Evolutionary conservation across 2,797 vertebrate species (phyloP).

Genomic region (Kryptopterus vitreolus): DNA sequence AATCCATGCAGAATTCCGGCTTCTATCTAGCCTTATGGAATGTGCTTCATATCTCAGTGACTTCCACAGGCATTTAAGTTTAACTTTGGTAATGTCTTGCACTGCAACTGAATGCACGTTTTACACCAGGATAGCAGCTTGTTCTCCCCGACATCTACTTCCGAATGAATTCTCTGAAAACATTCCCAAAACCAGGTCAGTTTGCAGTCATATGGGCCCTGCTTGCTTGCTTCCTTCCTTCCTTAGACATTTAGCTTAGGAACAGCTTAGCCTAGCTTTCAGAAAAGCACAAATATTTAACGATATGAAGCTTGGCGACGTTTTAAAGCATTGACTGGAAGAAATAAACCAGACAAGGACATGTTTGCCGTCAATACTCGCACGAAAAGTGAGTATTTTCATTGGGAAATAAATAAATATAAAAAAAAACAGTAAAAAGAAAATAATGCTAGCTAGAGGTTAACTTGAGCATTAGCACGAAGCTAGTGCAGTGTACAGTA

Average conservation of each 20-base stretch:
- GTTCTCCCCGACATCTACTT: background rate
- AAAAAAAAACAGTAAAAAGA: no score
- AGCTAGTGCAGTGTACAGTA: constrained; percentile 25
- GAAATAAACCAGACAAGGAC: background rate
- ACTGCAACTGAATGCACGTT: background rate
- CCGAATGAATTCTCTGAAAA: background rate
- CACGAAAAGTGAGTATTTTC: background rate
- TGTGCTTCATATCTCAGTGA: background rate
- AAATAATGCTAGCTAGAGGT: background rate
- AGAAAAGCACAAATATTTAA: background rate
- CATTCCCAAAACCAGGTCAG: background rate
- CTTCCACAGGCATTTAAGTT: background rate
- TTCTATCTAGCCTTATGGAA: background rate
- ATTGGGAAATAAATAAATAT: background rate
- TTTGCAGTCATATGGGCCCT: constrained; percentile 14
- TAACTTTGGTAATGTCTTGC: background rate
- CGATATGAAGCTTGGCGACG: background rate
- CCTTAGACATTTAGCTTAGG: background rate
- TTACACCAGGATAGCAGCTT: no score
- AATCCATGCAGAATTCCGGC: background rate
- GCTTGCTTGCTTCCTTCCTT: constrained; percentile 6
- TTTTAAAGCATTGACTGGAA: background rate
- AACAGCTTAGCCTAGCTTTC: constrained; percentile 1
- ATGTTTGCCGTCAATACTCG: background rate
- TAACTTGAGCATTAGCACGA: background rate